Base-by-base conservation (phyloP, 2,797 vertebrate species). In the Poecilia gillii region DNA sequence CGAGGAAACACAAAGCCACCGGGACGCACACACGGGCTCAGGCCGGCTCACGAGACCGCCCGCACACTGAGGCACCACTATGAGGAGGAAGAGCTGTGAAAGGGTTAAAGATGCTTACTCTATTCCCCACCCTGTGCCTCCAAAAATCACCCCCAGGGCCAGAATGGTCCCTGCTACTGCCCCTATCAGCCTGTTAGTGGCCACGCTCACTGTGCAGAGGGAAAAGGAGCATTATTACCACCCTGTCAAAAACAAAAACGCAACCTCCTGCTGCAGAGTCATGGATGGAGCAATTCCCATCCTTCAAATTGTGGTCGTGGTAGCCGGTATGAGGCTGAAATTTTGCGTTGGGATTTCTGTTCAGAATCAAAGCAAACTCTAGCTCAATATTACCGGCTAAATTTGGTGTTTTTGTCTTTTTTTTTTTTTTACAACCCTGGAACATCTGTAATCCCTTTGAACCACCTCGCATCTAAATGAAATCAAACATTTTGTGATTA, bases 131-230 rank as follows among this genome's bases (percentile, higher is more conserved):
- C 98, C 98, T 95, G 97, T 99, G 96, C 98, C 98, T 99, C 98
- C 98, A 99, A 99, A 99, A 96, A 99, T 99, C 97, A 99, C 97
- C 97, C 98, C 98, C 96, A 99, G 97, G 95, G 98, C 98, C 97
- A 99, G 98, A 97, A 99, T 96, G 96, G 97, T 99, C 97, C 98
- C 98, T 94, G 98, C 98, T 96, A 99, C 97, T 92, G 97, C 98
- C 96, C 98, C 98, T 99, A 98, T 99, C 92, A 99, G 98, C 96
- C 98, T 99, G 98, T 99, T 99, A 96, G 98, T 98, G 87, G 97
- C 97, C 98, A 98, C 97, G 97, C 96, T 98, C 97, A 97, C 98
- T 99, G 98, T 97, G 96, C 83, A 97, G 97, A 99, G 96, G 98
- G 97, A 98, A 98, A 96, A 95, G 86, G 96, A 96, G 96, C 95